Conservation (phyloP, 1,140 invertebrate genomes). For the Listronotus bonariensis region DNA sequence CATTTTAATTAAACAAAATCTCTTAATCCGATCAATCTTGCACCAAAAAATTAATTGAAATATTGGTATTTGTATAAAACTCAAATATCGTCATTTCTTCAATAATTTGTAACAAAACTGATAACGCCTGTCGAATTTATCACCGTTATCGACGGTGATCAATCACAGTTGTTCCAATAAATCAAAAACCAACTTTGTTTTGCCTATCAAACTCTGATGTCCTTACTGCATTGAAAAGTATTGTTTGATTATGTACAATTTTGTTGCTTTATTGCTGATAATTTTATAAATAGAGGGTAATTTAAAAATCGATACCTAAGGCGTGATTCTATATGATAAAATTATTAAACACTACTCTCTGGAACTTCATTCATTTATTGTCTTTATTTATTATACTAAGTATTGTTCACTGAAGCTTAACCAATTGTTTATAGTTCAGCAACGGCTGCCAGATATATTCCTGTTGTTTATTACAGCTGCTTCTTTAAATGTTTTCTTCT, state of each 20-base stretch:
- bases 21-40: constrained; percentile 7
- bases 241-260: not conserved
- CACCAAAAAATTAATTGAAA: constrained; percentile 12
- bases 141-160: constrained; percentile 18
- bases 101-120: constrained; percentile 1
- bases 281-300: not conserved
- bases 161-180: constrained; percentile 23
- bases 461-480: no score
- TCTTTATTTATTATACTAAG: no score
- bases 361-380: no score
- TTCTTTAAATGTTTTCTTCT: no score
- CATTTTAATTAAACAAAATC: not conserved
- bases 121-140: constrained; percentile 15
- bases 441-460: no score
- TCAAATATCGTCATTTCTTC: constrained; percentile 11
- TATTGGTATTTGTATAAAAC: constrained; percentile 23
- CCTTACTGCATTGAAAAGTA: not conserved
- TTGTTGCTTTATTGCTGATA: not conserved
- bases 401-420: no score
- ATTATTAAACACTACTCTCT: no score
- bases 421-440: no score
- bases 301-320: no score
- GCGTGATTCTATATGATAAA: no score
- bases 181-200: constrained; percentile 25
- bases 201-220: not conserved